Percentiles rank a stretch among this genome's conserved stretches.
Evolutionary conservation across 2,113 vertebrate species (phyloP).

Genomic region (Tachuris rubrigastra): DNA sequence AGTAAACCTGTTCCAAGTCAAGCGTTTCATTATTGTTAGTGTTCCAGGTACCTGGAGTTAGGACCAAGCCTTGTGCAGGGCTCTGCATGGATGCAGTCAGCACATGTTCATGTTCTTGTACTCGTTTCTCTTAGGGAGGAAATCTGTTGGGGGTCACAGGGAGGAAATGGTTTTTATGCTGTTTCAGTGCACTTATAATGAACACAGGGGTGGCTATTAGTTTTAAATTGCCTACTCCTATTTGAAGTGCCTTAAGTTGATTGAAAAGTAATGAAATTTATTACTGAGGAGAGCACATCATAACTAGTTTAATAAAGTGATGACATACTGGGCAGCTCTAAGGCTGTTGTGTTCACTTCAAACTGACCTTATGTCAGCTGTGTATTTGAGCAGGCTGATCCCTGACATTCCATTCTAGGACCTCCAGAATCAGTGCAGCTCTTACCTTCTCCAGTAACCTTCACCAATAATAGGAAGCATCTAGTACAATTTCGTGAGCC

Average conservation of each 20-base stretch:
- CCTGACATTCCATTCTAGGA: not conserved
- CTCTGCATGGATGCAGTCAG: not conserved
- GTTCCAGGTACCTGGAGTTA: not conserved
- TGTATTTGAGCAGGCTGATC: not conserved
- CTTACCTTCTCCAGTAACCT: not conserved
- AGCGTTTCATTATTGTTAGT: not conserved
- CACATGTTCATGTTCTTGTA: not conserved
- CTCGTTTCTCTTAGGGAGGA: not conserved
- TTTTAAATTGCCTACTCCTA: not conserved
- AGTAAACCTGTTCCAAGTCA: not conserved
- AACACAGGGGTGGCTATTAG: not conserved
- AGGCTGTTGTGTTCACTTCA: not conserved
- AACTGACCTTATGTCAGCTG: not conserved
- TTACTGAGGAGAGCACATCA: not conserved
- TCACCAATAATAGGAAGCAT: not conserved
- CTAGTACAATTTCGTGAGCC: not conserved
- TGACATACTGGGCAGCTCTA: not conserved
- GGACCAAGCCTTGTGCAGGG: not conserved
- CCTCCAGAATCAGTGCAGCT: not conserved
- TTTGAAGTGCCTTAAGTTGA: not conserved
- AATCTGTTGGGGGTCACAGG: not conserved
- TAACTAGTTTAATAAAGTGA: conserved; percentile 13
- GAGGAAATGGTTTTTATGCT: not conserved
- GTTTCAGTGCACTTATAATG: not conserved
- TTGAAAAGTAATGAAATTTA: conserved; percentile 24